Base-by-base conservation (phyloP, 2,888 invertebrate species). In the Pseudoips prasinana region DNA sequence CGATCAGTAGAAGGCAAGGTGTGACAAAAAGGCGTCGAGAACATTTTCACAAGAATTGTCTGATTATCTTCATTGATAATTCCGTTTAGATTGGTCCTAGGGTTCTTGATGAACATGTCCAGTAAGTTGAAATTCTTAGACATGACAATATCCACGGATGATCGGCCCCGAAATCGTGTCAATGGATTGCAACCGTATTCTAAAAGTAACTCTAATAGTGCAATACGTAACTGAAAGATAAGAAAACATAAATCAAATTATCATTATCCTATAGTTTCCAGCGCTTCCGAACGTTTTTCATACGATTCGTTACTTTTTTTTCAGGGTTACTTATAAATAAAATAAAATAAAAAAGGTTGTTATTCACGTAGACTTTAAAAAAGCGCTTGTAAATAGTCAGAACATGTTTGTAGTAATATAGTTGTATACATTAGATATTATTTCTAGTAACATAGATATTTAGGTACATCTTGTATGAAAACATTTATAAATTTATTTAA, bases 31-130 rank as follows among this genome's bases (percentile, higher is more conserved):
- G 71, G 55, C 2, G 62, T 29, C 7, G 56, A 49, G 35, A 87
- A 84, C 56, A 83, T 72, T 51, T 85, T 85, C 0, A 76, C 57
- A 2, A 87, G 64, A 20, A 80, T 56, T 5, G 58, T 78, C 34
- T 87, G 81, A 33, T 80, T 73, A 0, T 27, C 17, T 5, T 65
- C 54, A 46, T 86, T 85, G 26, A 86, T 85, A 4, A 62, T 20
- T 1, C 63, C 62, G 35, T 87, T 86, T 0, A 86, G 61, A 35
- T 85, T 47, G 0, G 68, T 74, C 20, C 46, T 58, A 0, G 75
- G 63, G 43, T 57, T 67, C 34, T 62, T 67, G n/a, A 85, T 53
- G 31, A 87, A 76, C 11, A 72, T 56, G 7, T 81, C 59, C 1
- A 86, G 51, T 2, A 77, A 19, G 2, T 66, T 57, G 17, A 72